Percentiles rank a stretch among this genome's conserved stretches.
Conservation (phyloP, 2,113 vertebrate genomes). For the Sinocyclocheilus maitianheensis region DNA sequence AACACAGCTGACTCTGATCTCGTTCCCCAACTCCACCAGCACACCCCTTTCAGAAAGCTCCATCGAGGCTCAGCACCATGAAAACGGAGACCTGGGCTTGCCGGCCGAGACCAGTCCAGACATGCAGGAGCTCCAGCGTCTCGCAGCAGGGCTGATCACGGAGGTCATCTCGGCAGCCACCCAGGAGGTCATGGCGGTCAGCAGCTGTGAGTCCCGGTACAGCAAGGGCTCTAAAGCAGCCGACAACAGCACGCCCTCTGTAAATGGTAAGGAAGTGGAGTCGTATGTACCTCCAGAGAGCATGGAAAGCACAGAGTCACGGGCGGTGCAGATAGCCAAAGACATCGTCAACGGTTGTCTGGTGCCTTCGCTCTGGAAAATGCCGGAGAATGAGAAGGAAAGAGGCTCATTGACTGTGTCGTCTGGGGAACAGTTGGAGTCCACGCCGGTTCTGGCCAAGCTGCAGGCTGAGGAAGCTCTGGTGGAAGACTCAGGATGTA, state of each 20-base stretch:
- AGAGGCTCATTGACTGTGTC: constrained; percentile 34
- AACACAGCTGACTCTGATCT: constrained; percentile 49
- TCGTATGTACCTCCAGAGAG: constrained; percentile 28
- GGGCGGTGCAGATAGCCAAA: constrained; percentile 41
- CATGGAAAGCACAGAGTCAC: constrained; percentile 22
- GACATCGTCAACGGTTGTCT: constrained; percentile 67
- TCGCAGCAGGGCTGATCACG: constrained; percentile 85
- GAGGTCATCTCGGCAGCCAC: constrained; percentile 88
- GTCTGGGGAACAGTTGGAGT: constrained; percentile 38
- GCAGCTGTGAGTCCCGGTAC: constrained; percentile 51
- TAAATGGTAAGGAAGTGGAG: constrained; percentile 48
- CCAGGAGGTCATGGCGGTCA: constrained; percentile 78
- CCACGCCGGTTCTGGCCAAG: constrained; percentile 48
- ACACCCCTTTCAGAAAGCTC: constrained; percentile 53
- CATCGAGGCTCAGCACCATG: constrained; percentile 13
- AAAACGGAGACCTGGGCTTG: constrained; percentile 44
- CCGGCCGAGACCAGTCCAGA: constrained; percentile 37
- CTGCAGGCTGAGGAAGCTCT: constrained; percentile 56
- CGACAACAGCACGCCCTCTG: constrained; percentile 12
- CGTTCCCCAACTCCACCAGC: constrained; percentile 60
- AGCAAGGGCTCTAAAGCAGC: background rate
- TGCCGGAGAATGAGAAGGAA: constrained; percentile 32
- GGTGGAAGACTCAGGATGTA: constrained; percentile 78
- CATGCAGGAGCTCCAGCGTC: constrained; percentile 77
- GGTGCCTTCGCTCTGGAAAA: constrained; percentile 49